Base-by-base conservation (phyloP, 2,888 invertebrate species). In the Trissolcus brochymenae region DNA sequence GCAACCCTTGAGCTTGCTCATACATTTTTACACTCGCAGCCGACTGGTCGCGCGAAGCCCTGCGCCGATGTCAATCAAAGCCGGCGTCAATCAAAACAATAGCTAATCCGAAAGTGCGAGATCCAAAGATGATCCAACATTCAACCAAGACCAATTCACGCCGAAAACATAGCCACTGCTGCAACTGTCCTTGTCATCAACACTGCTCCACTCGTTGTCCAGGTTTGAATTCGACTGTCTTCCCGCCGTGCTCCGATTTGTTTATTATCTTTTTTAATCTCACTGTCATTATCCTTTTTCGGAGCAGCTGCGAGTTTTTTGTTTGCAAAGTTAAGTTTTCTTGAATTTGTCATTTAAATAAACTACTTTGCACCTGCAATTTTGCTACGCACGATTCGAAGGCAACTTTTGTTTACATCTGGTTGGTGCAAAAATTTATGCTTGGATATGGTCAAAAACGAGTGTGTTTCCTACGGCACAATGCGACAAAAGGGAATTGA, bases 131-230 rank as follows among this genome's bases (percentile, higher is more conserved):
- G 19, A 14, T 29, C 49, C 51, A 51, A 19, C 14, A 19, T 29
- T 43, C 29, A n/a, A 11, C 19, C 21, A 81, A 75, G 59, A 87
- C 85, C 86, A 85, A 85, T 55, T 81, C 83, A 54, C 83, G 84
- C 50, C 81, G 84, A 73, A 86, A 86, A 66, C 85, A 86, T 9
- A 55, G 55, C 25, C 86, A 86, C 68, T 82, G 81, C 77, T 88
- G 88, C 82, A 88, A 88, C 76, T 88, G 88, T 77, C 88, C 88
- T 43, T 88, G 88, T 73, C 88, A 88, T 82, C 87, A 85, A 50
- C 87, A 88, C 66, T 88, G 88, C 73, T 84, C 87, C 6, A 88
- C 87, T n/a, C 86, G 83, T 82, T 88, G 87, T 82, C 71, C 85
- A 87, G 88, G 88, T 87, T 86, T 81, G 84, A 80, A 73, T 61